A percentile compares a stretch with the other conserved stretches of the same genome.
Evolutionary conservation across 2,113 vertebrate genomes (phyloP).

Genomic region (Polyodon spathula): DNA sequence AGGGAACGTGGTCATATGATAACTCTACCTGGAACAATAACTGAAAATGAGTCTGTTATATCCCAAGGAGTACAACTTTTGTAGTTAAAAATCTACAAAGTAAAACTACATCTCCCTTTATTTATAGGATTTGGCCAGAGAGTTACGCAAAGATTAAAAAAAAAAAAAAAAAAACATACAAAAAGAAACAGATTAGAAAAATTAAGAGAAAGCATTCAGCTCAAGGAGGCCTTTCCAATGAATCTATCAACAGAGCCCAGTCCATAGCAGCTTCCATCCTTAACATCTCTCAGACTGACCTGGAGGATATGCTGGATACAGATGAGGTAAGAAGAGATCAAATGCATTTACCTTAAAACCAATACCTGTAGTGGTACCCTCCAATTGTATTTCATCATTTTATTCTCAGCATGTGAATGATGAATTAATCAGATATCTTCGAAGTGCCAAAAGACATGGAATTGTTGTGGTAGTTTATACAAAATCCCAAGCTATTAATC

Average conservation of each 20-base stretch:
- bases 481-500: no score
- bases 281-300: constrained; percentile 76
- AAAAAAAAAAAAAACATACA: constrained; percentile 63
- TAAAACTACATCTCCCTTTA: constrained; percentile 12
- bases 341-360: neutral
- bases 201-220: constrained; percentile 41
- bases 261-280: constrained; percentile 80
- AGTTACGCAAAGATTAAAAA: constrained; percentile 63
- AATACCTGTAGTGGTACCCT: no score
- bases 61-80: neutral
- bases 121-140: constrained; percentile 60
- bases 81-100: neutral
- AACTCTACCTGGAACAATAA: no score
- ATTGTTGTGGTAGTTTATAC: no score
- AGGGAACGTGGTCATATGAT: no score
- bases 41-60: no score
- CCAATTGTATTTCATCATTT: no score
- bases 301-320: constrained; percentile 73
- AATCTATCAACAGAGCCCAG: constrained; percentile 73
- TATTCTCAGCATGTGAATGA: no score
- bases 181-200: constrained; percentile 57
- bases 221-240: constrained; percentile 48
- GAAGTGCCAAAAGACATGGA: no score
- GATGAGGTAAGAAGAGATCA: constrained; percentile 60
- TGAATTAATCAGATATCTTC: no score